A percentile compares a stretch with the other conserved stretches of the same genome.
These are phyloP conservation scores for Typhlichthys eigenmanni DNA, from an alignment of 2,797 vertebrate species.

Conservation along the genomic window DNA sequence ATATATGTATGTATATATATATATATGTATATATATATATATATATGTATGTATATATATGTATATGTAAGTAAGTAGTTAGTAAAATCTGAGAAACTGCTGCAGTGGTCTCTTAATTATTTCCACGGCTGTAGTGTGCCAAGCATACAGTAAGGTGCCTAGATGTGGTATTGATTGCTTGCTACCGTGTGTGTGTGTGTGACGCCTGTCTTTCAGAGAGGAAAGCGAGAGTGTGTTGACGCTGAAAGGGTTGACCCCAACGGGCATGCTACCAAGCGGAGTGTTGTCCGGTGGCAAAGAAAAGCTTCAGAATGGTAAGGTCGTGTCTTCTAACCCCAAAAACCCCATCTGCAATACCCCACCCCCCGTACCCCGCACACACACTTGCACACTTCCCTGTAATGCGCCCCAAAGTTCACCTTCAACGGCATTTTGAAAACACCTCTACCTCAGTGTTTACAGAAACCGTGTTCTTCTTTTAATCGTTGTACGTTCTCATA, in stretches of 20 bases:
- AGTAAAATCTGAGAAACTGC: too few species aligned
- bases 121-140: too few species aligned
- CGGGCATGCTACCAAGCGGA: conserved; percentile 97
- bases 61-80: too few species aligned
- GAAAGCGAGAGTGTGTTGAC: conserved; percentile 98
- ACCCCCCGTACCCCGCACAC: not conserved
- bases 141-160: not conserved
- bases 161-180: not conserved
- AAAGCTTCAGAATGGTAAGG: conserved; percentile 97
- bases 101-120: too few species aligned
- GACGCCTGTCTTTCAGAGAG: conserved; percentile 79
- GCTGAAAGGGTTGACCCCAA: conserved; percentile 95
- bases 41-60: too few species aligned
- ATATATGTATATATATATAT: not conserved
- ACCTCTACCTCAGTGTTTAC: conserved; percentile 44
- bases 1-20: too few species aligned
- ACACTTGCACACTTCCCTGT: conserved; percentile 2
- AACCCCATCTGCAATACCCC: conserved; percentile 25
- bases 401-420: not conserved
- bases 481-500: conserved; percentile 4
- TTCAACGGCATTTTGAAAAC: conserved; percentile 21
- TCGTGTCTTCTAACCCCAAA: conserved; percentile 19
- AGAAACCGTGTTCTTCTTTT: conserved; percentile 6
- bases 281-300: conserved; percentile 97
- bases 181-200: not conserved